phyloP scores from a whole-genome alignment of 1,140 invertebrate species.

The Drosophila aff. region DNA sequence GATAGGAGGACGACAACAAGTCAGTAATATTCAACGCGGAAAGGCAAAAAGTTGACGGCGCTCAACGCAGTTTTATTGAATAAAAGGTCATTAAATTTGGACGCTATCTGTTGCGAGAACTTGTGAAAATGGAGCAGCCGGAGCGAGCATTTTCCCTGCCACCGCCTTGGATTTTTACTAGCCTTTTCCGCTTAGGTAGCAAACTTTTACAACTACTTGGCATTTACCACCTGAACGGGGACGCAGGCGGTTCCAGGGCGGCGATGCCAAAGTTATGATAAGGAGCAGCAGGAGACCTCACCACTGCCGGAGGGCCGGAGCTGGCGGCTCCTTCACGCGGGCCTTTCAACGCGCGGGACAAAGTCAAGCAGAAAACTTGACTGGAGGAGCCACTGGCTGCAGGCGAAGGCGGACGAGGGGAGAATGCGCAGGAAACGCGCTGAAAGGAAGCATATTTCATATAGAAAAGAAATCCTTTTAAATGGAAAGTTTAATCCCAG shows the following conservation, averaged over 20 bases:
- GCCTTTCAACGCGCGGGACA: conserved; percentile 64
- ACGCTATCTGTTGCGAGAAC: conserved; percentile 78
- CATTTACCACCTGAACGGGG: conserved; percentile 68
- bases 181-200: conserved; percentile 75
- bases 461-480: conserved; percentile 79
- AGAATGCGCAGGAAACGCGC: conserved; percentile 58
- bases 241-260: neutral
- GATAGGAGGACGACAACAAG: conserved; percentile 24
- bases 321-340: conserved; percentile 18
- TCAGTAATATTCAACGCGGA: conserved; percentile 23
- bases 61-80: conserved; percentile 78
- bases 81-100: conserved; percentile 84
- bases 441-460: conserved; percentile 82
- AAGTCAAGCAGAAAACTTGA: conserved; percentile 81
- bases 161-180: conserved; percentile 63
- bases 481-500: conserved; percentile 77
- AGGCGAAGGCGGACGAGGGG: neutral
- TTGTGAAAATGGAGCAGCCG: conserved; percentile 71
- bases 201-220: conserved; percentile 82
- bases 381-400: conserved; percentile 47
- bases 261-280: conserved; percentile 80
- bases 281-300: conserved; percentile 59
- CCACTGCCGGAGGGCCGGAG: conserved; percentile 15
- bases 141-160: conserved; percentile 31
- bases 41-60: conserved; percentile 31